phyloP scores from a whole-genome alignment of 1,140 invertebrate genomes.

The Bombus waltoni region DNA sequence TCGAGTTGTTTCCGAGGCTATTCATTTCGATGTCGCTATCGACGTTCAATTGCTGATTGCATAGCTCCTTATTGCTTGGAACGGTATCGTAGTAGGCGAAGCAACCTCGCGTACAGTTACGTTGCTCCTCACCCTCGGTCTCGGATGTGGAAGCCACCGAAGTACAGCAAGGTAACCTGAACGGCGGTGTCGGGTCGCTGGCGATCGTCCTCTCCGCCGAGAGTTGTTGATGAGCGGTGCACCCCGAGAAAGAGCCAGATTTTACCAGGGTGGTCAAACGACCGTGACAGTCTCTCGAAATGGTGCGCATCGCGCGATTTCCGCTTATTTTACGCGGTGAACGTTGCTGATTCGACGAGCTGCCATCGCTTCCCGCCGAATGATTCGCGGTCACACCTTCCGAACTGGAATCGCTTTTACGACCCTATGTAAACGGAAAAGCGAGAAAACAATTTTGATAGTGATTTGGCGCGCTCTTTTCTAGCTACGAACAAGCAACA shows the following conservation, averaged over 20 bases:
- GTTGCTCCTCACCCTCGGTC: constrained; percentile 79
- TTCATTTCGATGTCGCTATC: constrained; percentile 82
- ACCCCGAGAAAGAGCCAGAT: constrained; percentile 87
- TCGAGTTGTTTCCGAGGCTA: constrained; percentile 86
- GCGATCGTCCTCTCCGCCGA: constrained; percentile 83
- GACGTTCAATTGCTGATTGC: constrained; percentile 68
- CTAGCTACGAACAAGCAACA: too few species aligned
- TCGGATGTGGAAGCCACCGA: constrained; percentile 77
- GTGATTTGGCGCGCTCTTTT: too few species aligned
- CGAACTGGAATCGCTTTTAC: constrained; percentile 85
- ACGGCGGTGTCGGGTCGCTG: constrained; percentile 84
- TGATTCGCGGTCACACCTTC: constrained; percentile 79
- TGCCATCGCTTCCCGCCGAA: constrained; percentile 79
- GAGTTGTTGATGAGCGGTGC: constrained; percentile 82
- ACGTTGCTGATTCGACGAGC: constrained; percentile 73
- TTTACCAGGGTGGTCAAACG: constrained; percentile 83
- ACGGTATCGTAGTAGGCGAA: constrained; percentile 68
- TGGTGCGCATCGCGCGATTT: constrained; percentile 63
- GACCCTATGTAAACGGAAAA: constrained; percentile 72
- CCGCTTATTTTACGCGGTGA: constrained; percentile 71
- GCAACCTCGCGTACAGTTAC: constrained; percentile 60
- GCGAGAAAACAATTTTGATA: too few species aligned
- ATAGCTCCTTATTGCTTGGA: constrained; percentile 71
- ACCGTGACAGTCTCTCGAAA: constrained; percentile 66
- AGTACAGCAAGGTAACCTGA: constrained; percentile 70